These are phyloP conservation scores for Clanis bilineata DNA, from an alignment of 2,888 invertebrate species.

Conservation along the genomic window DNA sequence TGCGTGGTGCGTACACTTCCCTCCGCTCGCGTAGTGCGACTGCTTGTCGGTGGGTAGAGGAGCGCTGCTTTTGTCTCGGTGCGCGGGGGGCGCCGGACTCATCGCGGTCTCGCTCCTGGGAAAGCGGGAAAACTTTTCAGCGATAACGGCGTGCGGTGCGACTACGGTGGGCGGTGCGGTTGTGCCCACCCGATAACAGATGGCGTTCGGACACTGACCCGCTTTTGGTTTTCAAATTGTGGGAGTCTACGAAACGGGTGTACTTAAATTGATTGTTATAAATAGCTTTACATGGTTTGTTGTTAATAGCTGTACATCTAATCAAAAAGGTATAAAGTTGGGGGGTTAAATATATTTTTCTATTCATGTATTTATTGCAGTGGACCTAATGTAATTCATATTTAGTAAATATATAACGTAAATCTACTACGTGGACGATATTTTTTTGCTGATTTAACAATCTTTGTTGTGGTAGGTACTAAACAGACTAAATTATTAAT, in stretches of 20 bases:
- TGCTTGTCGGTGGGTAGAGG: slow-evolving; percentile 52
- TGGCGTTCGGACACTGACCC: slow-evolving; percentile 55
- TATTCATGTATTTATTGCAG: no score
- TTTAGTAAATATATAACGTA: no score
- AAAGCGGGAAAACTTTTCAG: slow-evolving; percentile 76
- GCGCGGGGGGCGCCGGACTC: slow-evolving; percentile 72
- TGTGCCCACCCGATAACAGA: slow-evolving; percentile 63
- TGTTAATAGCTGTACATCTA: no score
- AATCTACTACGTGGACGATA: no score
- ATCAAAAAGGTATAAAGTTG: no score
- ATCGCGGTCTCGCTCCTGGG: slow-evolving; percentile 78
- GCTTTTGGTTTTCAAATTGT: not conserved
- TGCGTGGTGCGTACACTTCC: slow-evolving; percentile 53
- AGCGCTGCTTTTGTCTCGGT: slow-evolving; percentile 64
- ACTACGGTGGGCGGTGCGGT: slow-evolving; percentile 53
- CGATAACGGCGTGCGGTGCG: slow-evolving; percentile 47
- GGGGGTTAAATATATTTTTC: no score
- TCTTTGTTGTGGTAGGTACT: no score
- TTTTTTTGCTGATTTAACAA: no score
- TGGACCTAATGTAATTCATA: no score
- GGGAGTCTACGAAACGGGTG: not conserved
- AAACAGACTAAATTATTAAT: no score
- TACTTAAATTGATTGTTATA: not conserved
- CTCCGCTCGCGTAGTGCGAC: slow-evolving; percentile 54
- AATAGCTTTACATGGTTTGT: no score